phyloP scores from a whole-genome alignment of 2,797 vertebrate genomes.

The Muraenolepis orangiensis region DNA sequence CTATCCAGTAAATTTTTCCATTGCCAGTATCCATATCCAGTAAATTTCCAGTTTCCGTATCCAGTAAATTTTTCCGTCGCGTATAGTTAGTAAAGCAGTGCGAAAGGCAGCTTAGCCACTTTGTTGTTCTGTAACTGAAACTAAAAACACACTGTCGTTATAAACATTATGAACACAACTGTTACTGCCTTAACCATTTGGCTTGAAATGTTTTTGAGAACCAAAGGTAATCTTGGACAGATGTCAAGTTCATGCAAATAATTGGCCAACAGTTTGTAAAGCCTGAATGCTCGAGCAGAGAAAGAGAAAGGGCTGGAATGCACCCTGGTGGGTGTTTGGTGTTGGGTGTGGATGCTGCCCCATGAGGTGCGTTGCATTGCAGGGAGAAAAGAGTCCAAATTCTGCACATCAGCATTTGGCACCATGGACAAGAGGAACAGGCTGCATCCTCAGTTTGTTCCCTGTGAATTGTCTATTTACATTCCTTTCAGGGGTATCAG shows the following conservation, averaged over 20 bases:
- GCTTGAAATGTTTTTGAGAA: neutral
- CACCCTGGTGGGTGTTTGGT: neutral
- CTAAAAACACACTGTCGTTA: neutral
- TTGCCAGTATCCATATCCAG: no score
- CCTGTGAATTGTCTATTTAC: neutral
- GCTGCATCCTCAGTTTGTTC: neutral
- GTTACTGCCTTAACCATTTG: neutral
- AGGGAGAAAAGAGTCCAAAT: constrained; percentile 23
- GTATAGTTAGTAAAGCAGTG: neutral
- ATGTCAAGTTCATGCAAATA: neutral
- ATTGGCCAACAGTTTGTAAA: neutral
- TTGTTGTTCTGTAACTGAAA: neutral
- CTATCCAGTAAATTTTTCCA: neutral
- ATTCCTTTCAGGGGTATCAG: neutral
- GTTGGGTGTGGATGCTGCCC: constrained; percentile 17
- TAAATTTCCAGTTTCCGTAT: no score
- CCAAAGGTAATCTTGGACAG: neutral
- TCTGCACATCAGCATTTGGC: neutral
- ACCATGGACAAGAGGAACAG: neutral
- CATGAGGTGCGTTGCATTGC: constrained; percentile 26
- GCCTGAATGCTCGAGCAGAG: constrained; percentile 15
- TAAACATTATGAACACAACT: neutral
- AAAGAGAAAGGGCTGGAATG: constrained; percentile 10
- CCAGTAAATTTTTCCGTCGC: neutral
- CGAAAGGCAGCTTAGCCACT: neutral